Evolutionary conservation across 2,888 invertebrate species (phyloP).

Genomic region (Ashinkailepas kermadecensis): DNA sequence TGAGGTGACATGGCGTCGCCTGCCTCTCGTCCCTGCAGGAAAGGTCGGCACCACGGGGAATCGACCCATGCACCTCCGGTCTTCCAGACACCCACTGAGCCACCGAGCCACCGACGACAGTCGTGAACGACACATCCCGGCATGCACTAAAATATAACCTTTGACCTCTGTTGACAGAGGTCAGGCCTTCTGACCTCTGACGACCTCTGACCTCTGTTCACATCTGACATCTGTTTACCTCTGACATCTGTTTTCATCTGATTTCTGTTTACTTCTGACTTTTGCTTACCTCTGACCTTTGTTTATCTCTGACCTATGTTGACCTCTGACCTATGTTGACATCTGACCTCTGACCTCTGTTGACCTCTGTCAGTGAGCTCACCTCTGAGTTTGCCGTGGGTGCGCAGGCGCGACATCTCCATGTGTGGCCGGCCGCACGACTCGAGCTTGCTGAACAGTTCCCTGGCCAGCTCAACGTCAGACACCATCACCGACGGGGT

Average conservation of each 20-base stretch:
- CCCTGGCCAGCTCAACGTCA: background rate
- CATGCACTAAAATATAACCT: background rate
- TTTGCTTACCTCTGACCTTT: background rate
- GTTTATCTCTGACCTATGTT: background rate
- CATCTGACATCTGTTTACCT: background rate
- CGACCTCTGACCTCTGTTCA: background rate
- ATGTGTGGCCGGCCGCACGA: background rate
- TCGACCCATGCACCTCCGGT: background rate
- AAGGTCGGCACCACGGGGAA: background rate
- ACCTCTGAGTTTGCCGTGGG: background rate
- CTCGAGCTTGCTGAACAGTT: background rate
- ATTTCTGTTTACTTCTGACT: too few relatives aligned
- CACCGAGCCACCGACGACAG: too few relatives aligned
- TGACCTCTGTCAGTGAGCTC: background rate
- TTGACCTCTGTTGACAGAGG: too few relatives aligned
- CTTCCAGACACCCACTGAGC: too few relatives aligned
- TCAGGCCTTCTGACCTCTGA: background rate
- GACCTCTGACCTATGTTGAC: background rate
- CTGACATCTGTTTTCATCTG: background rate
- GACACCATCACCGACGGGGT: background rate
- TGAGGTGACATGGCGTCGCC: background rate
- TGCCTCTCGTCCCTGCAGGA: too few relatives aligned
- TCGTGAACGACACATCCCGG: background rate
- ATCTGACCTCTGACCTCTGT: background rate
- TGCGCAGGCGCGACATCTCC: background rate